phyloP scores from a whole-genome alignment of 2,113 vertebrate genomes.

The Dromiciops gliroides region DNA sequence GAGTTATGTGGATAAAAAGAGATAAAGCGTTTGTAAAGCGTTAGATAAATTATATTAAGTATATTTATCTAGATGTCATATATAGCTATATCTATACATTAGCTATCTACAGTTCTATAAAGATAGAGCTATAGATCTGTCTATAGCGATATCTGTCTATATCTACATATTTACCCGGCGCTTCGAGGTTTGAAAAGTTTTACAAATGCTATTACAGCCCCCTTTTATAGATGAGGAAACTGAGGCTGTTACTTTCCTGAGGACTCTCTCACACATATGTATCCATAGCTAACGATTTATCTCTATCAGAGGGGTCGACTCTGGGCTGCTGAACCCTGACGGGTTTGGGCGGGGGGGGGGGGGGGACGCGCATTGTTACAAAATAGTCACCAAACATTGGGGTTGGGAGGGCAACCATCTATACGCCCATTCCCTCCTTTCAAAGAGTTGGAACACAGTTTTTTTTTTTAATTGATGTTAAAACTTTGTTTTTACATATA shows the following conservation, averaged over 20 bases:
- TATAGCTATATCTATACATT: background rate
- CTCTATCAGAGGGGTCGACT: background rate
- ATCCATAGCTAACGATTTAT: background rate
- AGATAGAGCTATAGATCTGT: background rate
- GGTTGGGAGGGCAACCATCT: background rate
- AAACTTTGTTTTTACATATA: no score
- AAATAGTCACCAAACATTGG: background rate
- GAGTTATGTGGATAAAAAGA: background rate
- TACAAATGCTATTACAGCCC: background rate
- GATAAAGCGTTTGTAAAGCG: background rate
- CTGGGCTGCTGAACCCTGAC: background rate
- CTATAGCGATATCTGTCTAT: background rate
- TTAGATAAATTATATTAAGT: background rate
- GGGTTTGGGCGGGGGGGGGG: no score
- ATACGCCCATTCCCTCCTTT: background rate
- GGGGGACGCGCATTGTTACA: background rate
- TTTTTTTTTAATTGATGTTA: no score
- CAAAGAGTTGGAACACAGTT: no score
- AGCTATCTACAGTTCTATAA: background rate
- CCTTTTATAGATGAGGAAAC: no score
- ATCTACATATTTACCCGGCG: background rate
- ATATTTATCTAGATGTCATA: background rate
- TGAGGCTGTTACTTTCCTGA: no score
- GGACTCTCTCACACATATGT: no score
- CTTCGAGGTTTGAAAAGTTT: background rate